These are phyloP conservation scores for Pedicia rivosa DNA, from an alignment of 2,888 invertebrate species.

Conservation along the genomic window DNA sequence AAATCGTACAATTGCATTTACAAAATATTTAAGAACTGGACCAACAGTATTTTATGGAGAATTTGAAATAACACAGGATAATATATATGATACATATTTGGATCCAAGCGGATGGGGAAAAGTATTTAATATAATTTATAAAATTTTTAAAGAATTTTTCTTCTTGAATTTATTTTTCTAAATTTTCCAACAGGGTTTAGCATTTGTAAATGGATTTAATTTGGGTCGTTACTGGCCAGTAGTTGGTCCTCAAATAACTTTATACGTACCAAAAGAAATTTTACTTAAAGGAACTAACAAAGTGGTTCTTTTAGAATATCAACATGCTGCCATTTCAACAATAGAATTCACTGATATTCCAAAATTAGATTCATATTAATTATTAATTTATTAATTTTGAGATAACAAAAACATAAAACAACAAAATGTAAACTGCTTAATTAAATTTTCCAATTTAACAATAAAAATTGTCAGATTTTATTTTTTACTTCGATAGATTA, in stretches of 20 bases:
- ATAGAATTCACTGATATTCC: constrained; percentile 28
- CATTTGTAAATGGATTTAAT: constrained; percentile 72
- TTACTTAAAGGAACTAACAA: constrained; percentile 39
- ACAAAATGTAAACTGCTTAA: no score
- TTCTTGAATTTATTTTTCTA: background rate
- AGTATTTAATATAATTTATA: constrained; percentile 22
- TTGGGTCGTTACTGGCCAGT: constrained; percentile 72
- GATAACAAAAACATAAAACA: no score
- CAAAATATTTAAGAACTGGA: constrained; percentile 22
- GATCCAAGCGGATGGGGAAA: constrained; percentile 72
- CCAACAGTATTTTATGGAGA: constrained; percentile 39
- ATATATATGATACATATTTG: constrained; percentile 58
- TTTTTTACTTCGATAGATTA: no score
- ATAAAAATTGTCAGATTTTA: no score
- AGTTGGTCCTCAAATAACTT: constrained; percentile 64
- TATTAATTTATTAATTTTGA: no score
- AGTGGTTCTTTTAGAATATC: constrained; percentile 41
- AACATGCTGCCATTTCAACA: constrained; percentile 26
- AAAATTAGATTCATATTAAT: constrained; percentile 31
- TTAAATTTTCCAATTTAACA: no score
- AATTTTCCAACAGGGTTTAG: constrained; percentile 44
- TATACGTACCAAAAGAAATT: constrained; percentile 68
- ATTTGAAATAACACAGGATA: constrained; percentile 24
- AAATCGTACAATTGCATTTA: constrained; percentile 4
- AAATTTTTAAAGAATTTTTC: no score